Conservation (phyloP, 2,888 invertebrate species). For the Biston stratarius region DNA sequence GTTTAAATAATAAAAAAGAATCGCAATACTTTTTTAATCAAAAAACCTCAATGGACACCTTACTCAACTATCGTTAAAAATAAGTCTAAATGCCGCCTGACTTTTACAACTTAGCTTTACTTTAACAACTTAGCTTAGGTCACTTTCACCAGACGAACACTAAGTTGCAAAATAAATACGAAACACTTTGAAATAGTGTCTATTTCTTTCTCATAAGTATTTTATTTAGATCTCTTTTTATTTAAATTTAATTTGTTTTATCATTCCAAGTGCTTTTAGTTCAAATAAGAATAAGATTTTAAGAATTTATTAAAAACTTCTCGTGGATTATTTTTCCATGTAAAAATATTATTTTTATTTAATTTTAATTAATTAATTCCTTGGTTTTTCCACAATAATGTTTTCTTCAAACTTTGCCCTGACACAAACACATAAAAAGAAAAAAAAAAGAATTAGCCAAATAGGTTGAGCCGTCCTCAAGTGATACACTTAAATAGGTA, state of each 20-base stretch:
- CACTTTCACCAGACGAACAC: slow-evolving; percentile 43
- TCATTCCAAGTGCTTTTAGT: background rate
- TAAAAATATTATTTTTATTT: too few relatives aligned
- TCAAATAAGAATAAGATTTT: too few relatives aligned
- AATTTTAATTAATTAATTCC: too few relatives aligned
- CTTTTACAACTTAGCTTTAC: slow-evolving; percentile 36
- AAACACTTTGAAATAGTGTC: slow-evolving; percentile 16
- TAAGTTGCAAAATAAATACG: slow-evolving; percentile 40
- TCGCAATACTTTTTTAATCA: background rate
- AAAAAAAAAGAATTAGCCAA: too few relatives aligned
- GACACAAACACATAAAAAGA: too few relatives aligned
- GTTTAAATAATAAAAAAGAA: background rate
- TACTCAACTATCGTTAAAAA: slow-evolving; percentile 31
- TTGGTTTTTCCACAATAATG: too few relatives aligned
- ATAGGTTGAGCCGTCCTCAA: too few relatives aligned
- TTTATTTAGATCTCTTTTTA: background rate
- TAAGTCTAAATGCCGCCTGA: slow-evolving; percentile 37
- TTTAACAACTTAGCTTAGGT: slow-evolving; percentile 31
- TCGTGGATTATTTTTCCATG: too few relatives aligned
- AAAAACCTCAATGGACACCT: background rate
- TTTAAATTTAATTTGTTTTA: background rate
- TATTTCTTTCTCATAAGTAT: slow-evolving; percentile 2
- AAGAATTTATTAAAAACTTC: too few relatives aligned
- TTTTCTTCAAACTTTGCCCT: too few relatives aligned
- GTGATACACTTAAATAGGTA: too few relatives aligned